Base-by-base conservation (phyloP, 2,797 vertebrate species). In the Yasuhikotakia modesta region DNA sequence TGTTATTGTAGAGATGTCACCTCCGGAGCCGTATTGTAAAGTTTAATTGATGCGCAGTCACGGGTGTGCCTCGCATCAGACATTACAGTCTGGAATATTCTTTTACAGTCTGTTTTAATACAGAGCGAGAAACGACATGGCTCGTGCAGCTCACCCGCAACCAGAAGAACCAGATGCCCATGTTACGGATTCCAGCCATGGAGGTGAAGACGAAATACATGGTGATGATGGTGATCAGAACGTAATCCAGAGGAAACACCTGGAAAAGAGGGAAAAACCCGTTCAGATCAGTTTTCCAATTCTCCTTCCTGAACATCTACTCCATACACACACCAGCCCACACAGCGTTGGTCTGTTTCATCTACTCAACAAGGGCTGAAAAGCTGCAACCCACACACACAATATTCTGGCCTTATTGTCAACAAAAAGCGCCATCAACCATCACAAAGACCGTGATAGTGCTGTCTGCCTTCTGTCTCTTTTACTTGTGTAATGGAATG, bases 151-250 rank as follows among this genome's bases (percentile, higher is more conserved):
- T 94, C 91, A 99, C 97, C 92, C 95, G 92, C 86, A 96, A 95
- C 97, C 98, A 99, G 92, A 99, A 98, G 92, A 99, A 99, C 98
- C 97, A 99, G 92, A 99, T 96, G 72, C 97, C 97, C 94, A 99
- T 96, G 87, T 97, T 96, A 86, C 97, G 94, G 87, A 99, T 99
- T 52, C 97, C 97, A 7, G 98, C 97, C 97, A 99, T 99, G 71
- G 98, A 99, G 43, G 97, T 99, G 89, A 99, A 93, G 57, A 99
- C 95, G 79, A 99, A 97, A 87, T 99, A 99, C 95, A 99, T 93
- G 53, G 96, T 97, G 88, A 99, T 99, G 86, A 95, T 88, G 53
- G 96, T 95, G 91, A 99, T 99, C 85, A 99, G 93, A 87, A 98
- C 91, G 85, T 99, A 99, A 91, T 99, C 98, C 87, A 99, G 91